Base-by-base conservation (phyloP, 2,113 vertebrate species). In the Hypomesus transpacificus region DNA sequence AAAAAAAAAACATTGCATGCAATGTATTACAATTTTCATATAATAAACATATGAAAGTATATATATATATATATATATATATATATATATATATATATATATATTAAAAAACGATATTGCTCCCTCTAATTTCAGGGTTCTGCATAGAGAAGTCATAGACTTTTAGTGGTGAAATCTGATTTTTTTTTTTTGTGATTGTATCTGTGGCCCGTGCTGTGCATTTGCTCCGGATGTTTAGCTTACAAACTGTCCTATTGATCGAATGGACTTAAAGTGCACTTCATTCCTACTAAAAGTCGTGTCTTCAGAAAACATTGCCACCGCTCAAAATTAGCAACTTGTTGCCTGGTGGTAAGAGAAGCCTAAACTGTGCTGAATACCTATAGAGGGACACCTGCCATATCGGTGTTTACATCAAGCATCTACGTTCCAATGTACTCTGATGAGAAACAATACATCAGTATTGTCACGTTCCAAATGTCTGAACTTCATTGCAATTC, bases 1-100 rank as follows among this genome's bases (percentile, higher is more conserved):
- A 13, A 31, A 21, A 46, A 7, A 59, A 59, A 34, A 26, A 34
- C 22, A 56, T 69, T 69, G 68, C 68, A 69, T 58, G 54, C 17
- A 16, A 34, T 39, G 18, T 69, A 16, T 58, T 58, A 1, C 22
- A 28, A 69, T 58, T 69, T 58, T 58, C 28, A 63, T 9, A n/a
- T 14, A 11, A 11, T 9, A 58, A 68, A 57, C 58, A 26, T 26
- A 58, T 58, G 54, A 58, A 13, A 68, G 26, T 50, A n/a, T 54
- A 68, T 56, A 2, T 3, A 63, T 17, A 34, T 14, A 2, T 3
- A 63, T 17, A 34, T 14, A 2, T 3, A 63, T 17, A 34, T 14
- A 2, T 3, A 63, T 17, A 34, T 14, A 2, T 3, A 63, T 17
- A 34, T 14, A n/a, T 50, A n/a, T 54, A 68, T 56, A 2, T 3